phyloP scores from a whole-genome alignment of 2,113 vertebrate genomes.

The Urocolius indicus region DNA sequence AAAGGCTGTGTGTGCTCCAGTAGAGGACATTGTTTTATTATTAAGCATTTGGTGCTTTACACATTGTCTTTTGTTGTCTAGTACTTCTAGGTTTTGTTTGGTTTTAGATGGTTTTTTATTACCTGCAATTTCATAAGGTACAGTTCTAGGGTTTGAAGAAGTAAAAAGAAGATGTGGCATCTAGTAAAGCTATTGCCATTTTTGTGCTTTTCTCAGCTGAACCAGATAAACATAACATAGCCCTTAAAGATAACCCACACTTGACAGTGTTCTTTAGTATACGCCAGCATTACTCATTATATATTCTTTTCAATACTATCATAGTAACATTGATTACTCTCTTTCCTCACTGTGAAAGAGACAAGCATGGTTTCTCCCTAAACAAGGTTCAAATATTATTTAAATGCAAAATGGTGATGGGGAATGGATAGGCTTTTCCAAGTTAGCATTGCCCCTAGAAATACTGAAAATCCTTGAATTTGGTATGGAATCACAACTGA shows the following conservation, averaged over 20 bases:
- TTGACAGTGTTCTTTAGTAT: not conserved
- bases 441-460: not conserved
- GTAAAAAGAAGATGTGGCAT: not conserved
- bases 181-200: not conserved
- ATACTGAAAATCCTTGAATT: not conserved
- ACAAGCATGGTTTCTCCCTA: not conserved
- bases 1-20: not conserved
- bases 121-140: not conserved
- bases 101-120: not conserved
- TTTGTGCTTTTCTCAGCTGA: not conserved
- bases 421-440: not conserved
- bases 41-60: not conserved
- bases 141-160: not conserved
- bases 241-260: not conserved
- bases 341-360: not conserved
- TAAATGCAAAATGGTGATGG: not conserved
- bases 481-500: not conserved
- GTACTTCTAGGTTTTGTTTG: not conserved
- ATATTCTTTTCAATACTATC: not conserved
- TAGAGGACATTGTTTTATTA: not conserved
- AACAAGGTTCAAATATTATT: not conserved
- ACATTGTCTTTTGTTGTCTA: not conserved
- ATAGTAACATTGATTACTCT: not conserved
- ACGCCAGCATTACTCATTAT: not conserved
- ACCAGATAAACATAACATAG: not conserved